Conservation (phyloP, 2,797 vertebrate species). For the Aldrovandia affinis region DNA sequence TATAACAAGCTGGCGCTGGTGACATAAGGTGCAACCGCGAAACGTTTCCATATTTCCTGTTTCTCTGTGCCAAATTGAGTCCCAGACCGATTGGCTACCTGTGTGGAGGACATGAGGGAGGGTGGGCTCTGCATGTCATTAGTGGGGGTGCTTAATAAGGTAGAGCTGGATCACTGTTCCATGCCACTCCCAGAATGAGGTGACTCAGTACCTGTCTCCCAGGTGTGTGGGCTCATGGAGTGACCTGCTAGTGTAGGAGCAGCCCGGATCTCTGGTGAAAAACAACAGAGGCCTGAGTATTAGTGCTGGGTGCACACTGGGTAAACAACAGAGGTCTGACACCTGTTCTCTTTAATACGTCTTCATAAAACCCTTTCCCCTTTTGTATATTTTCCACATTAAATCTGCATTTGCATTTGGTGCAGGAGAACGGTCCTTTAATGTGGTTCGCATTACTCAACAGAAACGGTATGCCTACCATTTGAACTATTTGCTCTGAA, state of each 20-base stretch:
- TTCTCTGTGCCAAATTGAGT: not conserved
- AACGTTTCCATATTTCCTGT: not conserved
- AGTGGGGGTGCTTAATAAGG: not conserved
- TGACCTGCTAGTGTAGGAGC: not conserved
- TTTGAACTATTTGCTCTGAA: conserved; percentile 71
- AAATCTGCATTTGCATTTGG: conserved; percentile 73
- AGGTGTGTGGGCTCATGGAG: not conserved
- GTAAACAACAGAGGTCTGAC: conserved; percentile 35
- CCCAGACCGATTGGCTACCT: not conserved
- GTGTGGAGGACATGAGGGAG: not conserved
- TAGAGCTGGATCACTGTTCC: not conserved
- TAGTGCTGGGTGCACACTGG: conserved; percentile 16
- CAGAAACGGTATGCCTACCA: conserved; percentile 65
- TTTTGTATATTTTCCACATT: conserved; percentile 71
- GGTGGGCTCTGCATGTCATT: not conserved
- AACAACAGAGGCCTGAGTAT: conserved; percentile 11
- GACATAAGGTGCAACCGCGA: conserved; percentile 11
- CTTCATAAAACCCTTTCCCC: conserved; percentile 49
- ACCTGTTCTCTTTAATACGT: conserved; percentile 70
- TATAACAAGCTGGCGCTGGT: not conserved
- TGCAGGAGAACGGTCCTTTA: conserved; percentile 65
- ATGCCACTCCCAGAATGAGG: not conserved
- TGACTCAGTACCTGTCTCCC: conserved; percentile 1
- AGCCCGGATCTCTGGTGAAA: conserved; percentile 22
- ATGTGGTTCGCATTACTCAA: conserved; percentile 69